phyloP scores from a whole-genome alignment of 2,797 vertebrate genomes.

The Cygnus olor region DNA sequence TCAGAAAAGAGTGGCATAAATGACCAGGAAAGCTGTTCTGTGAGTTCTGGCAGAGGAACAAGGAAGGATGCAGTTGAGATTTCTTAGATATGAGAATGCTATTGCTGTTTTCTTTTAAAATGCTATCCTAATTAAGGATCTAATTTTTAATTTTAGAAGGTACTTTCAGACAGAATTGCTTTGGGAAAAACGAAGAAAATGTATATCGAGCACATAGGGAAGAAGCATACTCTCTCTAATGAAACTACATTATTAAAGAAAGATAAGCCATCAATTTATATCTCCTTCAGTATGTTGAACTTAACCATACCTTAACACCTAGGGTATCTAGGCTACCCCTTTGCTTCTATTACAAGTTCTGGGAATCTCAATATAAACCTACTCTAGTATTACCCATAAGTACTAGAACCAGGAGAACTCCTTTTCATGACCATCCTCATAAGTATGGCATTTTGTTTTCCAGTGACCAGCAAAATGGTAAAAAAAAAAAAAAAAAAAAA shows the following conservation, averaged over 20 bases:
- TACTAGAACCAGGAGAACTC: not conserved
- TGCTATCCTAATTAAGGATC: not conserved
- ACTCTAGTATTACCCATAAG: not conserved
- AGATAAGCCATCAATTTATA: not conserved
- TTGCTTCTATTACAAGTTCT: not conserved
- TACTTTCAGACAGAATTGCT: not conserved
- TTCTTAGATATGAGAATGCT: not conserved
- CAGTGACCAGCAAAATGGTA: not conserved
- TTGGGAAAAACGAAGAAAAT: not conserved
- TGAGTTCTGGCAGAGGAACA: not conserved
- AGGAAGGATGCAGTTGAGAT: accelerated
- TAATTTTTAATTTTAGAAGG: not conserved
- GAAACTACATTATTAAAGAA: not conserved
- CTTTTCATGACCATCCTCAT: not conserved
- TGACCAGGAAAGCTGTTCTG: not conserved
- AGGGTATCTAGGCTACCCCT: not conserved
- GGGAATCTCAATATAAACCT: not conserved
- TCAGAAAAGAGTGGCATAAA: not conserved
- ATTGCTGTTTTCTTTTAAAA: not conserved
- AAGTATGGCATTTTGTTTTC: not conserved
- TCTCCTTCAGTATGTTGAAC: not conserved
- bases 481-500: not conserved
- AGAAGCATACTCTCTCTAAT: not conserved
- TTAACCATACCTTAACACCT: not conserved
- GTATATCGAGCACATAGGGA: not conserved